phyloP scores from a whole-genome alignment of 2,113 vertebrate species.

The Rhipidura dahli region DNA sequence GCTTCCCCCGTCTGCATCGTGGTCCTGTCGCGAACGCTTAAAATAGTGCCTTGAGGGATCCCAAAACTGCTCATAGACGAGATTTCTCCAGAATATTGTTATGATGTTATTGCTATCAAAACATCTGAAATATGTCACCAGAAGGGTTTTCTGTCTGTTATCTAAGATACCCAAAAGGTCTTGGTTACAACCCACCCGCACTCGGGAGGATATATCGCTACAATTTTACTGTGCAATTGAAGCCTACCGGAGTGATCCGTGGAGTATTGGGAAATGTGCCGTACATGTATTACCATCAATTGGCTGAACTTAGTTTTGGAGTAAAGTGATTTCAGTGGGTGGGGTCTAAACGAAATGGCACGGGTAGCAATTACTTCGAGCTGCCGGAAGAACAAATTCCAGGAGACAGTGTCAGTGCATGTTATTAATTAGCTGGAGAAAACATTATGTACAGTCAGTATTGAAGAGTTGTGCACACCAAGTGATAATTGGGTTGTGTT shows the following conservation, averaged over 20 bases:
- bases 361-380: background rate
- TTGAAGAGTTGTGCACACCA: background rate
- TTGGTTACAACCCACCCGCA: accelerated
- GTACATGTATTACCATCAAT: background rate
- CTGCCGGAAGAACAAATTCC: background rate
- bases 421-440: background rate
- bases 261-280: background rate
- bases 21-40: background rate
- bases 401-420: background rate
- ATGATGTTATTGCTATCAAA: background rate
- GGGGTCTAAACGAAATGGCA: background rate
- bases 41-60: background rate
- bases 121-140: background rate
- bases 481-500: background rate
- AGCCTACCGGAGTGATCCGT: background rate
- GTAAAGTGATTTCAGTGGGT: background rate
- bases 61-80: background rate
- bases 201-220: background rate
- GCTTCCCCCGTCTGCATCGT: background rate
- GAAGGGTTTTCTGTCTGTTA: background rate
- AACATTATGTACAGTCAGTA: background rate
- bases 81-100: background rate
- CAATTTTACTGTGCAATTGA: background rate
- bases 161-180: background rate
- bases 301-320: background rate